Base-by-base conservation (phyloP, 37 sponge, comb jelly and placozoan species). In the Mnemiopsis leidyi region DNA sequence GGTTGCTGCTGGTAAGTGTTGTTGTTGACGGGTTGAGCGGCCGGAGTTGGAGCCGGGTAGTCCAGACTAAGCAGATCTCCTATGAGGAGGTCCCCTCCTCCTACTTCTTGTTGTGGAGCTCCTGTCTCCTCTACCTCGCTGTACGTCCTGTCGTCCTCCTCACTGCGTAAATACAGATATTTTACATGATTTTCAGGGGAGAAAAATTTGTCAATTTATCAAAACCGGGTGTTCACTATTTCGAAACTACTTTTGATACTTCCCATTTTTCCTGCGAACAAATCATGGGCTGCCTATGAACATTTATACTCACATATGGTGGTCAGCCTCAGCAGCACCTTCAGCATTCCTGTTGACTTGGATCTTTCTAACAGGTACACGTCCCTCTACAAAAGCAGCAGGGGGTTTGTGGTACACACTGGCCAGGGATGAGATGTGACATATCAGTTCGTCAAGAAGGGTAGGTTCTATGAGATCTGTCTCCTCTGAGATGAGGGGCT, bases 381-480 rank as follows among this genome's bases (percentile, higher is more conserved):
- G 95, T 36, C 99, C 97, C 93, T 99, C 99, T 34, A 97, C 96
- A 94, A 99, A 99, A 48, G 99, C 94, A 48, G 93, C 93, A 5
- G 99, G 97, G 23, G 99, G 99, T 69, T 99, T 99, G 94, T 99
- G 99, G 83, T 99, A 99, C 39, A 99, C 99, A 30, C 97, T 97
- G 48, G 99, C 97, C 79, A 99, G 94, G 23, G 97, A 96, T 36
- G 99, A 95, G 31, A 99, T 96, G 76, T 99, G 97, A 61, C 97
- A 95, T 40, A 99, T 95, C 34, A 99, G 95, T 92, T 99, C 99
- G 37, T 97, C 95, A 20, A 99, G 94, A n/a, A 99, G 95, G 21
- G 96, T 94, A 0, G 99, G 99, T 83, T 99, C 99, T 25, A 99
- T 94, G 0, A 95, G 95, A 61, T 99, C 99, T 0, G 99, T 99